Evolutionary conservation across 2,113 vertebrate species (phyloP), one percentile per base, ranked within the genome.

Genomic region (Sinosuthora webbiana): DNA sequence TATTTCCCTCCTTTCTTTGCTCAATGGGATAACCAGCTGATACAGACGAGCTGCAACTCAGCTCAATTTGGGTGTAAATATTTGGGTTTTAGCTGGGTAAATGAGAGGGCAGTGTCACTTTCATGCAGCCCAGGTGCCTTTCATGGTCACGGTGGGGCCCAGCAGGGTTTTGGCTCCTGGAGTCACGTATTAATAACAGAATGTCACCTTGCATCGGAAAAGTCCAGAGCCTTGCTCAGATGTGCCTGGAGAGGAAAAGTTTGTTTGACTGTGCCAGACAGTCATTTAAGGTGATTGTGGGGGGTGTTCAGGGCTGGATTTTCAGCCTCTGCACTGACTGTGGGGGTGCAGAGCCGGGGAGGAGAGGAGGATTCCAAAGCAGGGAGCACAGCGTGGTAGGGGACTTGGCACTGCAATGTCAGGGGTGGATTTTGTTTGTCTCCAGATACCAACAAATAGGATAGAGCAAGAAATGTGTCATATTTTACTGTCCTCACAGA

Each of bases 1-100:
- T 60, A 96, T 97, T 96, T 96, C 93, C 90, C 87, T 88, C 50
- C 47, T 95, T 95, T 96, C 93, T 94, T 96, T 91, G 39, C 60
- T 88, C 90, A 90, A 75, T 81, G 84, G 75, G 52, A 88, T 88
- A 93, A 90, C 70, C 92, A 94, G 60, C 87, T 95, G 92, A 42
- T 81, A 80, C 28, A 59, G 63, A 59, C 3, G 35, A 83, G 63
- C 85, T 83, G 39, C 71, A 91, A 25, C 83, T 83, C 81, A 67
- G 55, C 90, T 90, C 78, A 70, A 8, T 86, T 88, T 95, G 75
- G 50, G 55, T 95, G 87, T 77, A 96, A 93, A 96, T 90, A 97
- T 95, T 93, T 91, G 83, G 37, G 14, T 56, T 95, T 94, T 74
- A 86, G 41, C 39, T 91, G 82, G 63, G 55, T 76, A 94, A 91